These are phyloP conservation scores for Alentia gelatinosa DNA, from an alignment of 2,888 invertebrate genomes.

Conservation along the genomic window DNA sequence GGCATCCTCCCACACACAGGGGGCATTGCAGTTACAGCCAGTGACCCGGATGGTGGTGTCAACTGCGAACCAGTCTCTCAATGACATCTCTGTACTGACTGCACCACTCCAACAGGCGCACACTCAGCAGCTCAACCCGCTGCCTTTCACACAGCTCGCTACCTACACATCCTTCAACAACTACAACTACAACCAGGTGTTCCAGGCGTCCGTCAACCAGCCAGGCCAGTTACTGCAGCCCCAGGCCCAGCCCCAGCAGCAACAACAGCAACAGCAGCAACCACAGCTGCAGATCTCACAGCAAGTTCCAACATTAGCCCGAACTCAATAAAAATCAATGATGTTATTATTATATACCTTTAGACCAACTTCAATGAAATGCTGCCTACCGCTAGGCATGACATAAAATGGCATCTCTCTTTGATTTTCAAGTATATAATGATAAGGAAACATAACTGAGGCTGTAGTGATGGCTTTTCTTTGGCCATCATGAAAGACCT, in stretches of 20 bases:
- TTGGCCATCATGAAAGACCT: too few species aligned
- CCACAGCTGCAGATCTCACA: not conserved
- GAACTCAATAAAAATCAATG: too few species aligned
- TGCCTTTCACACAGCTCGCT: constrained; percentile 11
- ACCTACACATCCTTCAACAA: constrained; percentile 1
- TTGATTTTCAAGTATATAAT: too few species aligned
- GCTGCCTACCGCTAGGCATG: too few species aligned
- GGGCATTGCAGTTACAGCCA: not conserved
- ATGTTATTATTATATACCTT: too few species aligned
- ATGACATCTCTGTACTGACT: not conserved
- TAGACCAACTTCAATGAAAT: too few species aligned
- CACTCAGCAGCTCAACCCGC: not conserved
- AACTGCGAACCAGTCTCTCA: not conserved
- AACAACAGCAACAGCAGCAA: constrained; percentile 8
- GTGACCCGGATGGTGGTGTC: constrained; percentile 4
- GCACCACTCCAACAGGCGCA: not conserved
- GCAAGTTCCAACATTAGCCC: not conserved
- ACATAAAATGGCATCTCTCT: too few species aligned
- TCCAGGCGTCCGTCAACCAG: not conserved
- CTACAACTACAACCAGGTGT: constrained; percentile 27
- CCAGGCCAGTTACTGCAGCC: not conserved
- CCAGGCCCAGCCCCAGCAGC: not conserved
- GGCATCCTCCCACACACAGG: not conserved
- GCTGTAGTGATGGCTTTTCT: too few species aligned
- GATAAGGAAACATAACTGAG: too few species aligned